A percentile compares a stretch with the other conserved stretches of the same genome.
Evolutionary conservation across 2,888 invertebrate genomes (phyloP).

Genomic region (Phrixothrix hirtus): DNA sequence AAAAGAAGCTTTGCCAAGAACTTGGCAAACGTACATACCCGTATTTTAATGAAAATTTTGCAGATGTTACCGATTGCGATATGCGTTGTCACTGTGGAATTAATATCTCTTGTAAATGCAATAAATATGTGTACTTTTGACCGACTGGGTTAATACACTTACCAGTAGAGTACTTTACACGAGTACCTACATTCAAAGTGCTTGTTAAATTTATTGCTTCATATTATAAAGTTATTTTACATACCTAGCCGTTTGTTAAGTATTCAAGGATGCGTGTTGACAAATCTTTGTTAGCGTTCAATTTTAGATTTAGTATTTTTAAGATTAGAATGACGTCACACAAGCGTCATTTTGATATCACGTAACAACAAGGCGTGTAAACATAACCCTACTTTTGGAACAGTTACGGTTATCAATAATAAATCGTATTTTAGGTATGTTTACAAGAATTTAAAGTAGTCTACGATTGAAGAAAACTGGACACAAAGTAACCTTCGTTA

Average conservation of each 20-base stretch:
- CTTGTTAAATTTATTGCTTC: constrained; percentile 14
- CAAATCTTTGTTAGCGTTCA: too few relatives aligned
- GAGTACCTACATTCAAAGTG: constrained; percentile 14
- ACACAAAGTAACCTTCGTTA: too few relatives aligned
- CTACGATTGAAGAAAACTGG: too few relatives aligned
- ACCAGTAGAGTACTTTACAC: constrained; percentile 16
- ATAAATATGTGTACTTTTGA: constrained; percentile 18
- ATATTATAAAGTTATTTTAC: constrained; percentile 19
- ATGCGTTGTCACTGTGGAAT: constrained; percentile 7
- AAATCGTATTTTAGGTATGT: too few relatives aligned
- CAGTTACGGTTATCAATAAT: too few relatives aligned
- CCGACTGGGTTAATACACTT: constrained; percentile 18
- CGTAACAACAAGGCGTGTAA: too few relatives aligned
- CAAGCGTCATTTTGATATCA: too few relatives aligned
- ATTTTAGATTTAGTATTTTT: too few relatives aligned
- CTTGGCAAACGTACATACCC: constrained; percentile 10
- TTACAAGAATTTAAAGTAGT: too few relatives aligned
- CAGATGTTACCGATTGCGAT: constrained; percentile 16
- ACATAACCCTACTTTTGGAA: too few relatives aligned
- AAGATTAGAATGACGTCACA: too few relatives aligned
- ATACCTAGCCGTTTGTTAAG: constrained; percentile 6
- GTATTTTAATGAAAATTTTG: constrained; percentile 19
- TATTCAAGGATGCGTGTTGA: constrained; percentile 8
- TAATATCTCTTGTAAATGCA: constrained; percentile 12
- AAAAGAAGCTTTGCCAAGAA: constrained; percentile 14